These are phyloP conservation scores for Synaphobranchus kaupii DNA, from an alignment of 2,797 vertebrate species.

Conservation along the genomic window DNA sequence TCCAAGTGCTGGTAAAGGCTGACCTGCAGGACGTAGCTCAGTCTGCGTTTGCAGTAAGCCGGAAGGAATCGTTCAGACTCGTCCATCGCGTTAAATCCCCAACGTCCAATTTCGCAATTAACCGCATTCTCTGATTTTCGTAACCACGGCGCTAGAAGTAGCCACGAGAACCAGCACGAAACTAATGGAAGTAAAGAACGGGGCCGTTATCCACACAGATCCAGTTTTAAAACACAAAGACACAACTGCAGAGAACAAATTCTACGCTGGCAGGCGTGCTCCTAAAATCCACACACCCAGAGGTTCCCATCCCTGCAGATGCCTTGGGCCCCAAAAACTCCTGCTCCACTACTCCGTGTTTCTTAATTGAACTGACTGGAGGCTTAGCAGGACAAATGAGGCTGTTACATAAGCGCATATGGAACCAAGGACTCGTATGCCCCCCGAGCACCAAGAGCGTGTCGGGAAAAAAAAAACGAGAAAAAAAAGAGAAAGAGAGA, in stretches of 20 bases:
- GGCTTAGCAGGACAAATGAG: slow-evolving; percentile 65
- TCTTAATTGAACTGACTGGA: slow-evolving; percentile 64
- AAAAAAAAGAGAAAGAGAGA: background rate
- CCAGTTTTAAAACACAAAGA: background rate
- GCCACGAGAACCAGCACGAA: background rate
- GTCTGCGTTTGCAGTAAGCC: background rate
- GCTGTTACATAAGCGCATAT: slow-evolving; percentile 60
- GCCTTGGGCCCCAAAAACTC: slow-evolving; percentile 45
- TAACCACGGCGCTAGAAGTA: background rate
- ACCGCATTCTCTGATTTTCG: background rate
- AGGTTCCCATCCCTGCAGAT: slow-evolving; percentile 45
- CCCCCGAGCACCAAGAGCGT: slow-evolving; percentile 34
- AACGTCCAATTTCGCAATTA: slow-evolving; percentile 2
- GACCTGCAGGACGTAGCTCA: background rate
- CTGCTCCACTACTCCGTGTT: slow-evolving; percentile 50
- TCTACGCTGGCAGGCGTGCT: background rate
- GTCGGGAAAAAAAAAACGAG: background rate
- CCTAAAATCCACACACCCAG: slow-evolving; percentile 27
- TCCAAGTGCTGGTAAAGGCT: background rate
- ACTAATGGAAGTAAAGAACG: background rate
- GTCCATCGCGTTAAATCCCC: slow-evolving; percentile 9
- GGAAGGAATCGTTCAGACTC: background rate
- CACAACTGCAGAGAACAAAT: background rate
- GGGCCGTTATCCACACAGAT: background rate
- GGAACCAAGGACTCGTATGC: slow-evolving; percentile 59